A percentile compares a stretch with the other conserved stretches of the same genome.
Conservation (phyloP, 1,140 invertebrate species). For the Solenopsis fugax region DNA sequence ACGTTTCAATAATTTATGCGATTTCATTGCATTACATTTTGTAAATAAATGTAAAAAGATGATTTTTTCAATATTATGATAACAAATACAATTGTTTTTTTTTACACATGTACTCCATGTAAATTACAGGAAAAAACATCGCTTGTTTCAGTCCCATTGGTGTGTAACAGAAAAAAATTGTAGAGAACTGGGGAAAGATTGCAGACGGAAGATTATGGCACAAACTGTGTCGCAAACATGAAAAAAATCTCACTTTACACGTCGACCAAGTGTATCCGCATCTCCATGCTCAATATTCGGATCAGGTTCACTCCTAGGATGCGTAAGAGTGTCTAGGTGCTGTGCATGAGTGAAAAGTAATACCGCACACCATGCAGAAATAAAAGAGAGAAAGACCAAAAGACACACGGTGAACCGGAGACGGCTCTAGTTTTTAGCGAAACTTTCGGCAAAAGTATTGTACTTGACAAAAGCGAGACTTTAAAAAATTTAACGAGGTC, state of each 20-base stretch:
- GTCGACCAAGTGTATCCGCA: slow-evolving; percentile 39
- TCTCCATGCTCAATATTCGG: slow-evolving; percentile 61
- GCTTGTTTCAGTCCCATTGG: not conserved
- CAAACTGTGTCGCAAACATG: slow-evolving; percentile 33
- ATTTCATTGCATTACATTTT: not conserved
- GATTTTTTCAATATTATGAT: not conserved
- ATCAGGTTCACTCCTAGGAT: slow-evolving; percentile 43
- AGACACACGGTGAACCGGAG: slow-evolving; percentile 54
- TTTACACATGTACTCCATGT: not conserved
- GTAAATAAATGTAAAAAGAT: not conserved
- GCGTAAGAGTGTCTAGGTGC: slow-evolving; percentile 37
- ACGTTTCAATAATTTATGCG: not conserved
- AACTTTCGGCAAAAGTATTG: slow-evolving; percentile 11
- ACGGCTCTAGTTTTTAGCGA: slow-evolving; percentile 51
- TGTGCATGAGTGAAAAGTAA: slow-evolving; percentile 62
- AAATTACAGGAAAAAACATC: not conserved
- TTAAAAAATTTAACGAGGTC: not conserved
- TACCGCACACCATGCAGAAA: slow-evolving; percentile 75
- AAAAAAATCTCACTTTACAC: slow-evolving; percentile 46
- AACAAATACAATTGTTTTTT: slow-evolving; percentile 4
- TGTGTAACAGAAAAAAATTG: not conserved
- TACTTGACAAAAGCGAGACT: not conserved
- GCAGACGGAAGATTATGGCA: slow-evolving; percentile 3
- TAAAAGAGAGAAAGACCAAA: slow-evolving; percentile 50
- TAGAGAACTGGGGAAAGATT: not conserved